These are phyloP conservation scores for Ornithoptera priamus DNA, from an alignment of 2,888 invertebrate genomes.

Conservation along the genomic window DNA sequence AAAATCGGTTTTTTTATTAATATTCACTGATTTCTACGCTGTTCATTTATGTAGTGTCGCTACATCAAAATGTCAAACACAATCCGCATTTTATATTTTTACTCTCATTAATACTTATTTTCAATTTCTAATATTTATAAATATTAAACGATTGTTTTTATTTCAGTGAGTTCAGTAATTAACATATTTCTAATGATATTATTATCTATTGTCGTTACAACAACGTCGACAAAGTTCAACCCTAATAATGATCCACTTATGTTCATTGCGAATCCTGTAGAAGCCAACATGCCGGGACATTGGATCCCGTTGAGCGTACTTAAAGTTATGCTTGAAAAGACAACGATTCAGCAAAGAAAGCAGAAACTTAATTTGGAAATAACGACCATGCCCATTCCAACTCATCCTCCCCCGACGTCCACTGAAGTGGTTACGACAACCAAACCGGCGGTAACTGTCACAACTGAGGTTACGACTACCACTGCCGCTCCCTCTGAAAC, in stretches of 20 bases:
- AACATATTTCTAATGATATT: conserved; percentile 14
- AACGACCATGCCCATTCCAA: neutral
- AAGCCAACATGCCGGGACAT: conserved; percentile 54
- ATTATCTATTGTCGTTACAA: neutral
- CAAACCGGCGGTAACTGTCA: neutral
- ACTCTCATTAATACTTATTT: no score
- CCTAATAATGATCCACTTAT: conserved; percentile 43
- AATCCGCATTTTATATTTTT: no score
- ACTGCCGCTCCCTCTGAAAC: neutral
- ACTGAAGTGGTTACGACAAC: conserved; percentile 1
- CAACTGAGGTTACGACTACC: neutral
- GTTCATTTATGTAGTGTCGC: no score
- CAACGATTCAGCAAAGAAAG: neutral
- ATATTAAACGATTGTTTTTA: neutral
- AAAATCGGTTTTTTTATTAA: neutral
- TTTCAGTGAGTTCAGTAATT: conserved; percentile 25
- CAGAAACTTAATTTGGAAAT: neutral
- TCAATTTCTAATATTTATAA: no score
- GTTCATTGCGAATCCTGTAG: conserved; percentile 54
- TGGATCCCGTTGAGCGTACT: conserved; percentile 54
- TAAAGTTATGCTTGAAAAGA: conserved; percentile 39
- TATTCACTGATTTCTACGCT: neutral
- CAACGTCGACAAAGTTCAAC: conserved; percentile 29
- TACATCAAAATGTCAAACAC: no score
- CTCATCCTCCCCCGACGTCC: neutral